phyloP scores from a whole-genome alignment of 2,797 vertebrate species.

The Xenentodon cancila region DNA sequence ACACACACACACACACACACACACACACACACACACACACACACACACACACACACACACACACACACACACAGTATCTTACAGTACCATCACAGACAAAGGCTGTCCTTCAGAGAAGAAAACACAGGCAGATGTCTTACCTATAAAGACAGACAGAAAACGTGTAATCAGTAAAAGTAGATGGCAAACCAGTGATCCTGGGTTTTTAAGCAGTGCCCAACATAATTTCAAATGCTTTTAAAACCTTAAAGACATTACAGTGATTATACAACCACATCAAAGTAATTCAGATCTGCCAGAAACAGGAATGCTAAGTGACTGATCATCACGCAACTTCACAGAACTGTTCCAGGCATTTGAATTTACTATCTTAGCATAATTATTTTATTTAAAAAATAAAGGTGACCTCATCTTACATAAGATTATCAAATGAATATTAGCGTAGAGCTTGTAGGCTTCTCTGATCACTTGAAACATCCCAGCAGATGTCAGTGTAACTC shows the following conservation, averaged over 20 bases:
- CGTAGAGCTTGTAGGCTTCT: background rate
- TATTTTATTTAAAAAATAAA: background rate
- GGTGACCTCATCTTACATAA: background rate
- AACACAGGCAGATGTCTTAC: constrained; percentile 41
- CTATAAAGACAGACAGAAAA: constrained; percentile 35
- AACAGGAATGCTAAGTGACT: constrained; percentile 22
- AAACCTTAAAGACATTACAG: no score
- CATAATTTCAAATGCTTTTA: no score
- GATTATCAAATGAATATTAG: background rate
- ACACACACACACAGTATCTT: constrained; percentile 7
- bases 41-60: no score
- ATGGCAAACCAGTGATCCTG: background rate
- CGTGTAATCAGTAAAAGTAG: constrained; percentile 19
- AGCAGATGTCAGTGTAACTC: constrained; percentile 87
- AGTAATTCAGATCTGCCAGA: constrained; percentile 8
- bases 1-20: no score
- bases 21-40: no score
- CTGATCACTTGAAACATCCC: constrained; percentile 61
- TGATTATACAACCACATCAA: constrained; percentile 1
- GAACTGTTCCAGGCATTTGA: background rate
- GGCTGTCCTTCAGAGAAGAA: constrained; percentile 32
- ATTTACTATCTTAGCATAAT: background rate
- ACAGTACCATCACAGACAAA: constrained; percentile 34
- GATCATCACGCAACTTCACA: constrained; percentile 1
- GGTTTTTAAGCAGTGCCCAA: background rate